Evolutionary conservation across 1,140 invertebrate species (phyloP), one percentile per base, ranked within the genome.

Genomic region (Hypothenemus hampei): DNA sequence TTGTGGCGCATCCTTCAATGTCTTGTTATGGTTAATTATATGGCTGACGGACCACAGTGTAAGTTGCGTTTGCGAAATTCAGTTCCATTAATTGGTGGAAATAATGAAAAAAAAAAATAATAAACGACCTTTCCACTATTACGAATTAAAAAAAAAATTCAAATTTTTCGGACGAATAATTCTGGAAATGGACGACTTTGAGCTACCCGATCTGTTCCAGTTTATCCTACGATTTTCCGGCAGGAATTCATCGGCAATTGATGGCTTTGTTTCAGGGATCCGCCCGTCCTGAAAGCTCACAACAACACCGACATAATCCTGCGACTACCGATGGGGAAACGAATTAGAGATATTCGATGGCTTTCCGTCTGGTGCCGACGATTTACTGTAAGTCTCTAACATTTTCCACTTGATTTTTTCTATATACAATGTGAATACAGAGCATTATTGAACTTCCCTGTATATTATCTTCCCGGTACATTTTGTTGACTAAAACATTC

Each of bases 311-410:
- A 93, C 73, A 79, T 95, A 62, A 80, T 94, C 55, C 78, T 95
- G 51, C 80, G 83, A 68, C 77, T 95, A 64, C 91, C 91, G 40
- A 78, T 81, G 47, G 89, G 87, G 41, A 85, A 87, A 69, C 82
- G 85, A 69, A 80, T 94, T 67, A 79, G 83, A 63, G 89, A 94
- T 73, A 89, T 93, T 72, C 82, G 83, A 70, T 94, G 88, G 87
- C 79, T 94, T 49, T 87, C 87, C 45, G 86, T 95, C 16, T 95
- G 91, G 91, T 93, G 88, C 73, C 75, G 85, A 60, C 78, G 90
- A 68, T 93, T 93, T 71, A 91, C 87, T 61, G 91, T 94, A 75
- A 88, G 86, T 74, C 46, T 41, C 26, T 58, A 39, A 31, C 26
- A 31, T n/a, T n/a, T n/a, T n/a, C n/a, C n/a, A n/a, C n/a, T n/a